Percentiles rank a stretch among this genome's conserved stretches.
Conservation (phyloP, 1,140 invertebrate species). For the Littorina saxatilis region DNA sequence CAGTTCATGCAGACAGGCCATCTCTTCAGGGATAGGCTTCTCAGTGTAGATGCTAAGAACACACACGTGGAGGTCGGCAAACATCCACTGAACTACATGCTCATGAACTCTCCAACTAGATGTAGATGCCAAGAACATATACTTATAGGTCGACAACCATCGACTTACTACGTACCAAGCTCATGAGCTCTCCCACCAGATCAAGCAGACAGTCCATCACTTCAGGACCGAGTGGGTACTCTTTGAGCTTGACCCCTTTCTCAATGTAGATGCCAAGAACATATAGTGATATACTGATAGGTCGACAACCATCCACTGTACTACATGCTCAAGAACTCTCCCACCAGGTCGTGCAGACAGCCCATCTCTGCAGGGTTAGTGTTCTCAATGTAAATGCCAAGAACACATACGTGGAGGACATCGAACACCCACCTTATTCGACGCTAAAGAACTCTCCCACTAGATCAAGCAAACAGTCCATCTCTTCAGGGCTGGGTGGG, state of each 20-base stretch:
- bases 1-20: slow-evolving; percentile 37
- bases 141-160: too few species aligned
- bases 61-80: too few species aligned
- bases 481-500: slow-evolving; percentile 51
- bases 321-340: not conserved
- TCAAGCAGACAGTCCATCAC: not conserved
- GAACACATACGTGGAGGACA: too few species aligned
- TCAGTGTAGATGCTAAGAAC: too few species aligned
- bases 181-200: not conserved
- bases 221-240: too few species aligned
- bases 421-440: not conserved
- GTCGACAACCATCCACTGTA: not conserved
- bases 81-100: too few species aligned
- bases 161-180: slow-evolving; percentile 10
- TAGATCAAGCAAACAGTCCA: slow-evolving; percentile 40
- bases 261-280: too few species aligned
- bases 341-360: not conserved
- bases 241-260: too few species aligned
- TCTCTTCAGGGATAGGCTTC: slow-evolving; percentile 47
- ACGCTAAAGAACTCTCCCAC: slow-evolving; percentile 33
- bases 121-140: too few species aligned
- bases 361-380: too few species aligned
- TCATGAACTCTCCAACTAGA: too few species aligned
- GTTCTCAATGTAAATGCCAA: too few species aligned
- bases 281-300: not conserved